Conservation (phyloP, 1,140 invertebrate species). For the Ganaspis sp. region DNA sequence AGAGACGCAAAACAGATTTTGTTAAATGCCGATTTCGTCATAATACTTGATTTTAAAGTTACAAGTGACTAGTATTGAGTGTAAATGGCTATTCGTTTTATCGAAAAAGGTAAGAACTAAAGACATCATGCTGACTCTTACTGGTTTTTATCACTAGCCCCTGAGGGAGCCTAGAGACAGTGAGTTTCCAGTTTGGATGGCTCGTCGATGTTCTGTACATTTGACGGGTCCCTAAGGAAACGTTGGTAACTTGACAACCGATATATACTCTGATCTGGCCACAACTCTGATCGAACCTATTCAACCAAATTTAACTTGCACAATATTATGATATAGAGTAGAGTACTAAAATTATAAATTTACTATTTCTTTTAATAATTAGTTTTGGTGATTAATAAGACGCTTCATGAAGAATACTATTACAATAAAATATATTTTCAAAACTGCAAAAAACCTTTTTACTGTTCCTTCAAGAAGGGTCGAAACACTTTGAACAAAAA, state of each 20-base stretch:
- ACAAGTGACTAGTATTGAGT: not conserved
- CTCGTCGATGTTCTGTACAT: slow-evolving; percentile 60
- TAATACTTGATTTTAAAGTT: not conserved
- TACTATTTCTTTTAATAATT: too few relatives aligned
- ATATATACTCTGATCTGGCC: slow-evolving; percentile 45
- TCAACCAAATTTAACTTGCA: not conserved
- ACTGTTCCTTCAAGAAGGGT: too few relatives aligned
- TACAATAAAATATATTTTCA: too few relatives aligned
- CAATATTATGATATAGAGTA: not conserved
- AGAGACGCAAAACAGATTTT: too few relatives aligned
- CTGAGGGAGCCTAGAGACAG: slow-evolving; percentile 53
- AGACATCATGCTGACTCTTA: slow-evolving; percentile 60
- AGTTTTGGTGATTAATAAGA: too few relatives aligned
- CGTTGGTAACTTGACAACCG: slow-evolving; percentile 64
- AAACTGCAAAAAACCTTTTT: too few relatives aligned
- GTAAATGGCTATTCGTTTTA: slow-evolving; percentile 1
- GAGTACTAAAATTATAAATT: not conserved
- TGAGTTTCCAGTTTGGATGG: slow-evolving; percentile 46
- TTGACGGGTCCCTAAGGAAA: slow-evolving; percentile 66
- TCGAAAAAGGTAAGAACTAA: slow-evolving; percentile 41
- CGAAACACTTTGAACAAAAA: too few relatives aligned
- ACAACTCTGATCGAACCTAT: slow-evolving; percentile 1
- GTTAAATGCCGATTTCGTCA: not conserved
- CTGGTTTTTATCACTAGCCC: slow-evolving; percentile 63
- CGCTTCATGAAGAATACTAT: too few relatives aligned